Evolutionary conservation across 2,888 invertebrate genomes (phyloP), one percentile per base, ranked within the genome.

Genomic region (Prosopocoilus inquinatus): DNA sequence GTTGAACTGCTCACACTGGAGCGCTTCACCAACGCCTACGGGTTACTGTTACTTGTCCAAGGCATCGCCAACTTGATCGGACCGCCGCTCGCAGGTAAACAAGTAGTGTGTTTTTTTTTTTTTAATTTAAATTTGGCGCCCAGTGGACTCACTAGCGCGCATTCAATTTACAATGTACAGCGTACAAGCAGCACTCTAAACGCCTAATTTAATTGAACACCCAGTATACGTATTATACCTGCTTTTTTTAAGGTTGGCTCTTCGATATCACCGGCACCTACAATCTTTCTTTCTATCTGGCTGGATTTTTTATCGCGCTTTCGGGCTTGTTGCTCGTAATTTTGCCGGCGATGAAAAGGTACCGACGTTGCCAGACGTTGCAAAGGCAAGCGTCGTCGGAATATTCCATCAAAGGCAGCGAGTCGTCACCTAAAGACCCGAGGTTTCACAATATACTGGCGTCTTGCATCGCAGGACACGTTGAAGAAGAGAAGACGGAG

Each of bases 11-110:
- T 95, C 62, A 90, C 92, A n/a, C 76, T 96, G 64, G 93, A 94
- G 75, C 84, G 90, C 68, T 94, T 96, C 74, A 93, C 94, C 45
- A 92, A 90, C 72, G 94, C 94, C 3, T 96, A 95, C 71, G 96
- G 96, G 0, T 77, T 96, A 65, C 77, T 94, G 67, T 80, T 94
- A 70, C 80, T 96, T 47, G 90, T 93, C 15, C 94, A 96, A 76
- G 96, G 96, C 2, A 77, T 95, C 33, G 94, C 93, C 1, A 95
- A 94, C 75, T 82, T 96, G 11, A 79, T 94, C 61, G 96, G 96
- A 46, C 95, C 96, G 28, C 93, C 95, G 1, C 72, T 95, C 15
- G 94, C 91, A 69, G 96, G 96, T 93, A 74, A 79, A 73, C 60
- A 35, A 45, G 51, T 28, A 16, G 5, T 3, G n/a, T 34, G 8